Base-by-base conservation (phyloP, 2,888 invertebrate genomes). In the Lasioglossum figueresi region DNA sequence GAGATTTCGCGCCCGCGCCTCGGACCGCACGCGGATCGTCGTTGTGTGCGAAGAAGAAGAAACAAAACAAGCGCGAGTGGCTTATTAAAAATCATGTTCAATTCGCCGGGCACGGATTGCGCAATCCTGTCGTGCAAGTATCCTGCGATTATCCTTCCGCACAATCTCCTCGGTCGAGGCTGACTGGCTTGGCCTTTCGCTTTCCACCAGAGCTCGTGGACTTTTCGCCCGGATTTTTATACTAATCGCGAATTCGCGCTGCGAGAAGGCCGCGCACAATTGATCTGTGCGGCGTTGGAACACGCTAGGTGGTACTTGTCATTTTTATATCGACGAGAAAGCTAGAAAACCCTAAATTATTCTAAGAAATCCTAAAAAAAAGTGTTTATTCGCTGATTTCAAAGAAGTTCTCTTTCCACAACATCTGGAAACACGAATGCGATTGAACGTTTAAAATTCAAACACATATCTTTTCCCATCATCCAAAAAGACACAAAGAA, bases 81-180 rank as follows among this genome's bases (percentile, higher is more conserved):
- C 76, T 85, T 87, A 83, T 89, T 89, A 86, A 86, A 88, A 89
- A 89, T 89, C 89, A 89, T 76, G 88, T 84, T 81, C 84, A 84
- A 89, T 89, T 89, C 86, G 80, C 82, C 63, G 27, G 82, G 76
- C 52, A 52, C 70, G 31, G 81, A 83, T 89, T 89, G 85, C 87
- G 88, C 79, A 89, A 89, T 66, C 10, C 76, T 74, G 82, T 79
- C 80, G 79, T 80, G 81, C 79, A 77, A 78, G 77, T 87, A 88
- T 86, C 79, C 52, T 16, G 40, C 85, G 82, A 84, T 88, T 90
- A 90, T 89, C 90, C 90, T 83, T 87, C 86, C 79, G 81, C 77
- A 83, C 87, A 82, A 88, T 90, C 90, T 88, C 77, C 63, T 68
- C 40, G 74, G 45, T 72, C 73, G 71, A 66, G 43, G n/a, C 52